These are phyloP conservation scores for Fistularia tabacaria DNA, from an alignment of 2,797 vertebrate genomes.

Conservation along the genomic window DNA sequence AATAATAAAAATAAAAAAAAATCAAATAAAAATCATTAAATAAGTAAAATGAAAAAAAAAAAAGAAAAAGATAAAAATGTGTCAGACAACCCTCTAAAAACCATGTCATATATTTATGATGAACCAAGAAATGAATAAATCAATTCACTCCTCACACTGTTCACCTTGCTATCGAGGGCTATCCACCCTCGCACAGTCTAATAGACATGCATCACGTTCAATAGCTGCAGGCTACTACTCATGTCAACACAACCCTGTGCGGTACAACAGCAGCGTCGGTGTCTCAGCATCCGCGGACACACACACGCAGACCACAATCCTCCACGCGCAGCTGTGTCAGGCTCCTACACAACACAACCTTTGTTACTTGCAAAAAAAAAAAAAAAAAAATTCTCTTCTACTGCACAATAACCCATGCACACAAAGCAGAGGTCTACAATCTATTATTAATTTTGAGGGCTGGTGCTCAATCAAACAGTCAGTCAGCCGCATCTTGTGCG, in stretches of 20 bases:
- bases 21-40: conserved; percentile 15
- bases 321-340: background rate
- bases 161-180: conserved; percentile 44
- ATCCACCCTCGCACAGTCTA: conserved; percentile 36
- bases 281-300: conserved; percentile 34
- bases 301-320: background rate
- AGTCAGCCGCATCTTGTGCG: conserved; percentile 10
- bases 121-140: conserved; percentile 58
- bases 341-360: background rate
- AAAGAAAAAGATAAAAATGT: too few relatives aligned
- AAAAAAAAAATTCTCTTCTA: background rate
- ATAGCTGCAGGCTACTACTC: conserved; percentile 49
- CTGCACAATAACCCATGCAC: conserved; percentile 5
- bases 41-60: too few relatives aligned
- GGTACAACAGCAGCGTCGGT: conserved; percentile 38
- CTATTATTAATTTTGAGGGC: conserved; percentile 10
- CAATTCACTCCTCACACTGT: conserved; percentile 43
- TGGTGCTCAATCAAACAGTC: conserved; percentile 29
- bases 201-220: conserved; percentile 62
- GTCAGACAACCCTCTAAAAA: conserved; percentile 20
- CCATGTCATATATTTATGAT: too few relatives aligned
- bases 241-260: conserved; percentile 40
- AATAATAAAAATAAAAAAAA: conserved; percentile 2
- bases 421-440: conserved; percentile 12
- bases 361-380: background rate